Percentiles rank a stretch among this genome's conserved stretches.
Evolutionary conservation across 2,113 vertebrate genomes (phyloP).

Genomic region (Puntigrus tetrazona): DNA sequence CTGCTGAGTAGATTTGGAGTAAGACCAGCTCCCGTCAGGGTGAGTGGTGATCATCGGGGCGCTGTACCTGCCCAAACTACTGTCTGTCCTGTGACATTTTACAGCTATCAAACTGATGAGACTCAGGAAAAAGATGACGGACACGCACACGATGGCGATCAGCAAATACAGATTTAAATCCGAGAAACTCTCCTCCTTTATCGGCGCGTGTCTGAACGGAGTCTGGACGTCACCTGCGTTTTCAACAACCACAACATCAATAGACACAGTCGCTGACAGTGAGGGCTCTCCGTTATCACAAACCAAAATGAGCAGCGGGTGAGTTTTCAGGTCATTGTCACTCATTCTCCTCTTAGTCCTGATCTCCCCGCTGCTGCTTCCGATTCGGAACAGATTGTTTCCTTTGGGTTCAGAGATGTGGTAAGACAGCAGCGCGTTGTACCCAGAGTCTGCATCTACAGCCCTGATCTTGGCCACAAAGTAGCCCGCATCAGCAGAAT

Average conservation of each 20-base stretch:
- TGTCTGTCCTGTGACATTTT: constrained; percentile 58
- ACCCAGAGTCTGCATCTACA: constrained; percentile 72
- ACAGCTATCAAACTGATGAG: constrained; percentile 60
- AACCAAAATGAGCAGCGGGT: constrained; percentile 62
- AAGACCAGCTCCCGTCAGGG: constrained; percentile 66
- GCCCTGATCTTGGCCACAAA: constrained; percentile 72
- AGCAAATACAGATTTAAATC: constrained; percentile 58
- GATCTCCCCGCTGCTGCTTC: constrained; percentile 63
- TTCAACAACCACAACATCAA: constrained; percentile 62
- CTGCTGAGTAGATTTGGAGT: constrained; percentile 68
- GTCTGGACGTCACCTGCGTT: constrained; percentile 47
- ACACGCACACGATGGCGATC: constrained; percentile 56
- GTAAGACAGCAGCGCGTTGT: constrained; percentile 75
- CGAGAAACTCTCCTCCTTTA: constrained; percentile 54
- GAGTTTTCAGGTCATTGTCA: constrained; percentile 65
- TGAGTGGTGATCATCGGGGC: constrained; percentile 55
- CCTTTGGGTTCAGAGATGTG: constrained; percentile 61
- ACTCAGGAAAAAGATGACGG: constrained; percentile 57
- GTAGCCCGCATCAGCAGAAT: constrained; percentile 58
- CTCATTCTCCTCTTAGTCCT: constrained; percentile 66
- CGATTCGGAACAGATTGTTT: constrained; percentile 55
- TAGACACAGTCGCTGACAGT: constrained; percentile 57
- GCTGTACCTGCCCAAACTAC: constrained; percentile 50
- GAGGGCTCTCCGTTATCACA: constrained; percentile 60
- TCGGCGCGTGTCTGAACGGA: constrained; percentile 41